These are phyloP conservation scores for Hylomyscus alleni DNA, from an alignment of 2,797 vertebrate species.

Conservation along the genomic window DNA sequence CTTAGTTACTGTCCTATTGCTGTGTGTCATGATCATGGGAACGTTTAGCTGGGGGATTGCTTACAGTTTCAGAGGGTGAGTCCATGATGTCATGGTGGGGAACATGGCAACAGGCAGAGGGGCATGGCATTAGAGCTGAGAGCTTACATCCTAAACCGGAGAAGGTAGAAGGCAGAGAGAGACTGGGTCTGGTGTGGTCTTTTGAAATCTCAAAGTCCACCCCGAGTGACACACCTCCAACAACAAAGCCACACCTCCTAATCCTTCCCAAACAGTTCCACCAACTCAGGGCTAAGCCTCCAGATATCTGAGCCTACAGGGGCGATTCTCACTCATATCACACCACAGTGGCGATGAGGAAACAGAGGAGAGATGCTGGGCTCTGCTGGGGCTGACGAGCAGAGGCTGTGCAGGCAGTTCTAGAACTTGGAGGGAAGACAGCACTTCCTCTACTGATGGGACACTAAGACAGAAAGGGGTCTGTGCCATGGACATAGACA, in stretches of 20 bases:
- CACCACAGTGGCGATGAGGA: not conserved
- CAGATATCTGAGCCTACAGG: not conserved
- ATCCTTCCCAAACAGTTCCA: not conserved
- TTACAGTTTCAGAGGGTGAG: not conserved
- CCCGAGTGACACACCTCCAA: not conserved
- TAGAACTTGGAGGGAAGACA: not conserved
- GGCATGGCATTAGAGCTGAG: not conserved
- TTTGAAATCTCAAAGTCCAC: not conserved
- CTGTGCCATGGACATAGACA: fast-evolving
- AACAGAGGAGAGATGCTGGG: not conserved
- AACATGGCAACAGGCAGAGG: not conserved
- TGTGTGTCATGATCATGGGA: not conserved
- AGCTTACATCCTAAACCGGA: not conserved
- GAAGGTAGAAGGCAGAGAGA: not conserved
- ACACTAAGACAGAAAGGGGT: too few species aligned
- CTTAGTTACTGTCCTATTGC: not conserved
- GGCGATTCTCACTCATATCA: not conserved
- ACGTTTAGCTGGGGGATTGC: not conserved
- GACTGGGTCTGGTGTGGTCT: not conserved
- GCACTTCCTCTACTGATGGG: not conserved
- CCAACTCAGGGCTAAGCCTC: not conserved
- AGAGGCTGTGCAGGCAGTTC: not conserved
- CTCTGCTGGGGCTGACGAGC: not conserved
- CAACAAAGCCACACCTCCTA: not conserved
- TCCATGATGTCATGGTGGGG: not conserved